Conservation (phyloP, 2,797 vertebrate species). For the Loriculus beryllinus region DNA sequence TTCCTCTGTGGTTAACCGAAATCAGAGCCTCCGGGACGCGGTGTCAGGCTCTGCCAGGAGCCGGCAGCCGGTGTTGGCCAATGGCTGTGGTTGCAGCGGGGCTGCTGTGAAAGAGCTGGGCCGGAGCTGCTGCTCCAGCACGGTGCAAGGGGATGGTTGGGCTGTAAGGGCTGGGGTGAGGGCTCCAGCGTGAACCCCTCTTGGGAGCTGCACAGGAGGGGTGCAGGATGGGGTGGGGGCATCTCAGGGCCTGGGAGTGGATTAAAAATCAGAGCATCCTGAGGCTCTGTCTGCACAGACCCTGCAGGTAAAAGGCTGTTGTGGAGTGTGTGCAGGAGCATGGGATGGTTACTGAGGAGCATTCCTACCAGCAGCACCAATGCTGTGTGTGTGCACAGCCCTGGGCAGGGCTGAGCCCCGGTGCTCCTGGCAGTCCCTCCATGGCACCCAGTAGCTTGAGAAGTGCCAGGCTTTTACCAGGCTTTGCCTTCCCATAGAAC, state of each 20-base stretch:
- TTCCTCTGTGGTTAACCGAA: slow-evolving; percentile 68
- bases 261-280: neutral
- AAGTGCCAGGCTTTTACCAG: neutral
- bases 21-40: neutral
- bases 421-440: neutral
- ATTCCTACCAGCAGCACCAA: neutral
- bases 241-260: neutral
- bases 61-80: neutral
- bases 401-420: neutral
- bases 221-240: neutral
- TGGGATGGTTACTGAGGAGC: neutral
- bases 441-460: fast-evolving
- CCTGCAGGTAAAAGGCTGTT: too few relatives aligned
- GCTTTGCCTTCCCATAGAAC: slow-evolving; percentile 77
- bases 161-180: neutral
- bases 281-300: neutral
- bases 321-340: fast-evolving
- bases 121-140: neutral
- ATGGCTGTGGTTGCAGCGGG: neutral
- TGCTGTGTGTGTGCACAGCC: neutral
- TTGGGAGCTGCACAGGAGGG: fast-evolving
- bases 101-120: neutral
- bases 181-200: too few relatives aligned
- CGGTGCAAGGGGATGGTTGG: fast-evolving
- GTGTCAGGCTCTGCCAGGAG: neutral